Evolutionary conservation across 2,888 invertebrate species (phyloP).

Genomic region (Chouioia cunea): DNA sequence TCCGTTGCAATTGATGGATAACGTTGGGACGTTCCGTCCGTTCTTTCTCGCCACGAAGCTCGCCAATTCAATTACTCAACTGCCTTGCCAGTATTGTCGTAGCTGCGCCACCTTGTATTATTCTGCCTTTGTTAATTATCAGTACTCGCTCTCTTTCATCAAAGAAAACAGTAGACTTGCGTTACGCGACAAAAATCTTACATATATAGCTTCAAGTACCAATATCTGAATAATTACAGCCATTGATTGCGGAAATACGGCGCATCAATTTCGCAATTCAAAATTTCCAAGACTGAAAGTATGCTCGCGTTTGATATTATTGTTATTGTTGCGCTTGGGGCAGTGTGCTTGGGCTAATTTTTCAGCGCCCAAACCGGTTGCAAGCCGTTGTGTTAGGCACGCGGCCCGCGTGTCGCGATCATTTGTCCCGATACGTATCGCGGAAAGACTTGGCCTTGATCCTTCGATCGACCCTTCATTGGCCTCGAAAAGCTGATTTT

Average conservation of each 20-base stretch:
- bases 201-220: too few species aligned
- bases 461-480: constrained; percentile 44
- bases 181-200: too few species aligned
- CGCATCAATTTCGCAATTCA: too few species aligned
- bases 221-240: too few species aligned
- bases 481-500: constrained; percentile 47
- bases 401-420: background rate
- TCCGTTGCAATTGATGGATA: constrained; percentile 29
- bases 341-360: constrained; percentile 17
- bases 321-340: background rate
- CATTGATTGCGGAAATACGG: too few species aligned
- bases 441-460: constrained; percentile 32
- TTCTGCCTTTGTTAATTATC: too few species aligned
- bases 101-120: too few species aligned
- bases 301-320: constrained; percentile 13
- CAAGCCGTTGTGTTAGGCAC: background rate
- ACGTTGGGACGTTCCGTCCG: background rate
- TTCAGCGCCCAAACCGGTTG: constrained; percentile 33
- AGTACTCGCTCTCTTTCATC: too few species aligned
- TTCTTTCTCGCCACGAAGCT: too few species aligned
- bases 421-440: constrained; percentile 28
- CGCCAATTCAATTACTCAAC: too few species aligned
- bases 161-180: too few species aligned
- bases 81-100: too few species aligned
- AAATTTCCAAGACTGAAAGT: background rate